A percentile compares a stretch with the other conserved stretches of the same genome.
Conservation (phyloP, 37 sponge, comb jelly and placozoan species). For the Geodia barretti region DNA sequence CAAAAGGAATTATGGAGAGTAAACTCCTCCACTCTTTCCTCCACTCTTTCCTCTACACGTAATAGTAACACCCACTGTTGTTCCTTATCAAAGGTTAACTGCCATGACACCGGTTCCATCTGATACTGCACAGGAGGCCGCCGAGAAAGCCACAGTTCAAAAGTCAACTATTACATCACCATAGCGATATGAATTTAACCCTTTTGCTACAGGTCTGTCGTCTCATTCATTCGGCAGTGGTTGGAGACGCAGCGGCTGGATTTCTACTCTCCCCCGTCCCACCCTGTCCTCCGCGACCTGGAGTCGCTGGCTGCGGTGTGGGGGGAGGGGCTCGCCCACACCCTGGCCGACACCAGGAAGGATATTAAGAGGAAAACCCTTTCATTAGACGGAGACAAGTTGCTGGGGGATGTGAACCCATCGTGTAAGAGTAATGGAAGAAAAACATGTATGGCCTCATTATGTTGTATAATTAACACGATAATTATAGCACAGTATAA, state of each 20-base stretch:
- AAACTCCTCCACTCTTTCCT: neutral
- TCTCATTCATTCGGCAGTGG: conserved; percentile 69
- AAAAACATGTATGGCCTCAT: no score
- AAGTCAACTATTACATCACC: neutral
- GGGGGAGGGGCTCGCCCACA: conserved; percentile 2
- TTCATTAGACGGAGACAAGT: neutral
- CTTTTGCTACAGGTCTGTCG: conserved; percentile 26
- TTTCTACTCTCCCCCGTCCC: conserved; percentile 24
- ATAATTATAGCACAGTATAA: no score
- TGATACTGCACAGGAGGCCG: neutral
- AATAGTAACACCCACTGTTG: neutral
- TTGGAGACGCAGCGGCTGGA: conserved; percentile 62
- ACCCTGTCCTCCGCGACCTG: conserved; percentile 10
- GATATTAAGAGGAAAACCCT: neutral
- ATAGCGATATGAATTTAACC: no score
- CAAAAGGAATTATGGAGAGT: no score
- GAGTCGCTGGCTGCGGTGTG: neutral
- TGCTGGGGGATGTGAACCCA: no score
- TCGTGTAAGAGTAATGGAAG: no score
- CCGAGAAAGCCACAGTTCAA: neutral
- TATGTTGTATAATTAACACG: no score
- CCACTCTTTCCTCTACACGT: neutral
- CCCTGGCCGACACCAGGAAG: neutral
- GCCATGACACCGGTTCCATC: neutral
- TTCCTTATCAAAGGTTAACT: neutral